These are phyloP conservation scores for Rhagonycha lutea DNA, from an alignment of 2,888 invertebrate genomes.

Conservation along the genomic window DNA sequence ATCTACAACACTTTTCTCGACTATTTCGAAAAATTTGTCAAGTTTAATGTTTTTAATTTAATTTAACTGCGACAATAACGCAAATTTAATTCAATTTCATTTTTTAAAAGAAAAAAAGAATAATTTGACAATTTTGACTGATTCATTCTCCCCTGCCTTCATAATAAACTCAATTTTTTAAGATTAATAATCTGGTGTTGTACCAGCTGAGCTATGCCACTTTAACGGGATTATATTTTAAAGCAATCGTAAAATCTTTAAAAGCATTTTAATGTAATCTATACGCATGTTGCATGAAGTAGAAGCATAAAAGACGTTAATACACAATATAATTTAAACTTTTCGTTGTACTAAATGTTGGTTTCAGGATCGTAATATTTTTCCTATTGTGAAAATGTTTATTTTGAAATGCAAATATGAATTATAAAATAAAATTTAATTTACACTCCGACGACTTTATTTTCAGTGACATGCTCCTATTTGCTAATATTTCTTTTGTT, in stretches of 20 bases:
- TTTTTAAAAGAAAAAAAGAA: neutral
- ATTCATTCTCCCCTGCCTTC: neutral
- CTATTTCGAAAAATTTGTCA: constrained; percentile 10
- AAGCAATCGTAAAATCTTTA: constrained; percentile 4
- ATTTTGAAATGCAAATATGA: neutral
- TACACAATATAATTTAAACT: neutral
- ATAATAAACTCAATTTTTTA: neutral
- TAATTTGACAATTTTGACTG: neutral
- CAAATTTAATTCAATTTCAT: neutral
- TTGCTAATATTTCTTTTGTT: neutral
- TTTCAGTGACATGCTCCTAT: neutral
- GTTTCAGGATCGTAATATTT: neutral
- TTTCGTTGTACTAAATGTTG: neutral
- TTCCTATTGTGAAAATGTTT: neutral
- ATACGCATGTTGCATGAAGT: constrained; percentile 1
- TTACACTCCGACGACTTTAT: neutral
- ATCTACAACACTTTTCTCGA: constrained; percentile 3
- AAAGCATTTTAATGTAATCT: constrained; percentile 4
- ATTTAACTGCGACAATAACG: constrained; percentile 1
- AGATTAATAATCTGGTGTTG: neutral
- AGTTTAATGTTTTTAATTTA: constrained; percentile 13
- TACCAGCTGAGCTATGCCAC: neutral
- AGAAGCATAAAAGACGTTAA: neutral
- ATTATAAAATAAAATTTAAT: neutral
- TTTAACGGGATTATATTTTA: neutral